phyloP scores from a whole-genome alignment of 1,140 invertebrate genomes.

The Leptopilina clavipes region DNA sequence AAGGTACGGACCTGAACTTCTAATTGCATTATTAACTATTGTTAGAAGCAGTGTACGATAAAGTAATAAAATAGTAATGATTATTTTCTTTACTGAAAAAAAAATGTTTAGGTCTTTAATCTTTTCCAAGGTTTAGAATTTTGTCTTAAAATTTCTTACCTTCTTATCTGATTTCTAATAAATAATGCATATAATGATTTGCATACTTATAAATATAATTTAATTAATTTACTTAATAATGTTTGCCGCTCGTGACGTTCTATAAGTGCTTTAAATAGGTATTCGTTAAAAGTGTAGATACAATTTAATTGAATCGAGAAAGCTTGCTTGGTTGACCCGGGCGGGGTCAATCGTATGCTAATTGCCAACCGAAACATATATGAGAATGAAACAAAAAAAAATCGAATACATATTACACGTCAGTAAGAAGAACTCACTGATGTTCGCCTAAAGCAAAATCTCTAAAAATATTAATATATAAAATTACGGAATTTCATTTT shows the following conservation, averaged over 20 bases:
- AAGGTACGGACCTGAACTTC: no score
- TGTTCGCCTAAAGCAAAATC: constrained; percentile 31
- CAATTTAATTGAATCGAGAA: constrained; percentile 64
- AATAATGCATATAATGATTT: background rate
- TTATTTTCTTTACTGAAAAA: no score
- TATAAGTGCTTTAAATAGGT: background rate
- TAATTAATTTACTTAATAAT: background rate
- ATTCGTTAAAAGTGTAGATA: constrained; percentile 47
- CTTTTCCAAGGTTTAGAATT: no score
- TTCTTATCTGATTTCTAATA: background rate
- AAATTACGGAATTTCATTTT: no score
- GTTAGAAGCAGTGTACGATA: no score
- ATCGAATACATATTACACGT: constrained; percentile 15
- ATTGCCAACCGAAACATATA: constrained; percentile 73
- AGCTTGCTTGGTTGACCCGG: constrained; percentile 55
- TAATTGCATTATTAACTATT: no score
- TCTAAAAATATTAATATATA: no score
- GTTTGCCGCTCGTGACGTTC: background rate
- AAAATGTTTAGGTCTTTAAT: no score
- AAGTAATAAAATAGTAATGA: no score
- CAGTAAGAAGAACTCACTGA: no score
- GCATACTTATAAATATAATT: background rate
- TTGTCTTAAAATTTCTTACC: no score
- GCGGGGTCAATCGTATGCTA: constrained; percentile 75
- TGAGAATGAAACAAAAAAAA: constrained; percentile 49